Conservation (phyloP, 2,888 invertebrate genomes). For the Drosophila lutescens region DNA sequence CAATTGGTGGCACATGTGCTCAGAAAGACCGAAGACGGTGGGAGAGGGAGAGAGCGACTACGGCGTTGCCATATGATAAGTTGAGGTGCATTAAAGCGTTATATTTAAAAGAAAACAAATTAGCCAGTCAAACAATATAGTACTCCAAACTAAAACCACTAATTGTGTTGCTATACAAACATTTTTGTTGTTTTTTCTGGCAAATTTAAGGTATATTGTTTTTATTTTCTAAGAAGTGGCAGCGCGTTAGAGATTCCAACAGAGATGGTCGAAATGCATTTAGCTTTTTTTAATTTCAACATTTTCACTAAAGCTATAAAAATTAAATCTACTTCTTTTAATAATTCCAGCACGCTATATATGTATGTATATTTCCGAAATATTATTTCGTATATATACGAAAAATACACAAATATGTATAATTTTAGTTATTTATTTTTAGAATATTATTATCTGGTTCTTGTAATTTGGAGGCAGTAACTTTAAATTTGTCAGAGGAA, state of each 20-base stretch:
- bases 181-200: background rate
- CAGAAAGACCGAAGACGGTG: conserved; percentile 43
- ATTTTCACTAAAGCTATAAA: too few relatives aligned
- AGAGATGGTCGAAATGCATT: background rate
- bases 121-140: fast-evolving
- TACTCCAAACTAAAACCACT: too few relatives aligned
- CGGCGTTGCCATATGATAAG: conserved; percentile 55
- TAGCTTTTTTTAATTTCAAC: background rate
- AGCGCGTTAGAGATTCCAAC: conserved; percentile 3
- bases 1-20: conserved; percentile 74
- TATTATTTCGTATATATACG: too few relatives aligned
- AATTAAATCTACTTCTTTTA: too few relatives aligned
- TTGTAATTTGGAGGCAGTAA: too few relatives aligned
- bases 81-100: background rate
- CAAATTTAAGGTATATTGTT: conserved; percentile 4
- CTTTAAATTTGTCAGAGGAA: too few relatives aligned
- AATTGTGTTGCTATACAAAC: background rate
- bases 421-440: too few relatives aligned
- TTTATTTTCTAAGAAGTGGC: conserved; percentile 1
- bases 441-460: too few relatives aligned
- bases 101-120: background rate
- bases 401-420: too few relatives aligned
- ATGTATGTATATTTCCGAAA: too few relatives aligned
- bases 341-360: too few relatives aligned
- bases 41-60: conserved; percentile 57